These are phyloP conservation scores for Erethizon dorsatum DNA, from an alignment of 2,797 vertebrate genomes.

Conservation along the genomic window DNA sequence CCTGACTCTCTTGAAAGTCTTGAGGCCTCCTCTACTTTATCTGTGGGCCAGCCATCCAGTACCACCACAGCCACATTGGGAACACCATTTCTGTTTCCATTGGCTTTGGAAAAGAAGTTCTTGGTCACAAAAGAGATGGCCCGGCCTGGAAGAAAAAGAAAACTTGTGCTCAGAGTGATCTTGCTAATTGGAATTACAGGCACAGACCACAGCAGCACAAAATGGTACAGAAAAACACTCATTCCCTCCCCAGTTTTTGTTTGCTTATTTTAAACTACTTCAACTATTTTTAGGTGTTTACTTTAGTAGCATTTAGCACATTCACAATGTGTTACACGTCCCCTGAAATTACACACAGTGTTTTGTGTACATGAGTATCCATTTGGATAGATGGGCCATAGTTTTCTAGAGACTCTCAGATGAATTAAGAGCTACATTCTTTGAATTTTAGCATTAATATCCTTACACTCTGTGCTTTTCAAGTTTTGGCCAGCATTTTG, in stretches of 20 bases:
- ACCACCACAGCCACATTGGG: conserved; percentile 96
- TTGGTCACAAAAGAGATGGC: conserved; percentile 97
- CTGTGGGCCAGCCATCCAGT: conserved; percentile 98
- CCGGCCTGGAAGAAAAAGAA: conserved; percentile 92
- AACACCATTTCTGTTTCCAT: conserved; percentile 95
- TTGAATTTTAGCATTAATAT: neutral
- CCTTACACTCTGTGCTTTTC: neutral
- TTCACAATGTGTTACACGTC: neutral
- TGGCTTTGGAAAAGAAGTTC: conserved; percentile 96
- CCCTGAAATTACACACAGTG: neutral
- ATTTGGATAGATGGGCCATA: neutral
- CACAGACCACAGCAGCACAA: neutral
- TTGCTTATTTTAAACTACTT: neutral
- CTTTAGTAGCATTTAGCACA: neutral
- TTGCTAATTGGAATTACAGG: neutral
- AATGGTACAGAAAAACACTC: neutral
- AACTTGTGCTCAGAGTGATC: neutral
- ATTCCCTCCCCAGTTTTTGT: neutral
- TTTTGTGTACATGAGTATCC: neutral
- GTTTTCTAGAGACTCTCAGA: conserved; percentile 28
- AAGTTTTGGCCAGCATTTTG: conserved; percentile 14
- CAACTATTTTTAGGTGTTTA: neutral
- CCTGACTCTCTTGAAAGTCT: conserved; percentile 97
- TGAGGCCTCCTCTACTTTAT: conserved; percentile 96
- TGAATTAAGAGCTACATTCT: neutral